Evolutionary conservation across 2,797 vertebrate genomes (phyloP), one percentile per base, ranked within the genome.

Genomic region (Coilia nasus): DNA sequence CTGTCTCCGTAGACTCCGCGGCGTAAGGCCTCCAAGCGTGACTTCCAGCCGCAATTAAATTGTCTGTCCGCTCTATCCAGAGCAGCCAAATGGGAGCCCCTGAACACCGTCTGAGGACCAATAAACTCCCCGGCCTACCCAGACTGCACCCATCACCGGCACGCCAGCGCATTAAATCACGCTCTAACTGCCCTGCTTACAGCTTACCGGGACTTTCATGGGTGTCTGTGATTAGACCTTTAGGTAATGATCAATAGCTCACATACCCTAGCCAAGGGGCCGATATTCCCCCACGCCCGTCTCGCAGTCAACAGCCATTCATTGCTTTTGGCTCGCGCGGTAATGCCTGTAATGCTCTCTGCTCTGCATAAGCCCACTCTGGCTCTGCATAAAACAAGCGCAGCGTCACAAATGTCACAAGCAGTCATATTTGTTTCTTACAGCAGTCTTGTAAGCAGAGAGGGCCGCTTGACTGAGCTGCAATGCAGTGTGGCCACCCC

Each of bases 151-250:
- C 83, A 83, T 83, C 80, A n/a, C 85, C 67, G 81, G 50, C 86
- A 85, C 87, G 84, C 75, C 35, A 60, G 21, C 62, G 85, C 64
- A 19, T 50, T 85, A 35, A 83, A 88, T 86, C 64, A 82, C 57
- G 64, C 75, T 31, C 31, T 83, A 23, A 57, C 82, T 85, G 87
- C 56, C 75, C 64, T 54, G 82, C 83, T 25, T 46, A 64, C n/a
- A 10, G 64, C 75, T 62, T 21, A 56, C 54, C 81, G 7, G 81
- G 60, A 50, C 59, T 80, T 60, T 59, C 62, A 60, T 46, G 78
- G 82, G 78, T 80, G 67, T 15, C 47, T 47, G 82, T 85, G 64
- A 84, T 83, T 85, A 35, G 50, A 82, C 78, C 56, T 56, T 57
- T 59, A 28, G 86, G 81, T 31, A 82, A n/a, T 9, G 50, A 85